Evolutionary conservation across 2,797 vertebrate species (phyloP), one percentile per base, ranked within the genome.

Genomic region (Pampus argenteus): DNA sequence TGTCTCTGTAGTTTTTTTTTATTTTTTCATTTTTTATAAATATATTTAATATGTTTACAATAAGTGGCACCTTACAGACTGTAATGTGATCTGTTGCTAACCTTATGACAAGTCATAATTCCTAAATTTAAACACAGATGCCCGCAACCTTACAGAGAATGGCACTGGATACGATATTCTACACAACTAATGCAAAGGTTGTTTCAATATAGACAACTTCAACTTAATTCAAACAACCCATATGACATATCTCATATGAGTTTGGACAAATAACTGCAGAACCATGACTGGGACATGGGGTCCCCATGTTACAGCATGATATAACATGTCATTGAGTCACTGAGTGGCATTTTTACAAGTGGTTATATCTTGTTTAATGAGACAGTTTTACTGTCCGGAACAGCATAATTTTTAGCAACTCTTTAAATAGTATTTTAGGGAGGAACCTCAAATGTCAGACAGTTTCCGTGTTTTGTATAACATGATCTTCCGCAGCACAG

Each of bases 311-410:
- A n/a, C n/a, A n/a, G n/a, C n/a, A n/a, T n/a, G n/a, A n/a, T n/a
- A n/a, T n/a, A n/a, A n/a, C n/a, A n/a, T n/a, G n/a, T 48, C 8
- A 47, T 15, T 55, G 17, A 40, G 54, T 54, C 17, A 9, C 34
- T 50, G 44, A n/a, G n/a, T 26, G 18, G 52, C 36, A 69, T 13
- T n/a, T 29, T 66, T 49, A 44, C 15, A 59, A 15, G 34, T 20
- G 49, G 51, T 76, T 26, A 59, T 5, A 17, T 42, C 9, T 23
- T 48, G 11, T 50, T 61, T 36, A 64, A 49, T 25, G 4, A 48
- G 66, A 58, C 38, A 29, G 42, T 59, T 71, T 61, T 47, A 49
- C 10, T 1, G 0, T 50, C 9, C n/a, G n/a, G 13, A 59, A 71
- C 3, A 3, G n/a, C n/a, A 5, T 51, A 20, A 66, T 40, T 56